Evolutionary conservation across 2,113 vertebrate genomes (phyloP).

Genomic region (Cyanocitta stelleri): DNA sequence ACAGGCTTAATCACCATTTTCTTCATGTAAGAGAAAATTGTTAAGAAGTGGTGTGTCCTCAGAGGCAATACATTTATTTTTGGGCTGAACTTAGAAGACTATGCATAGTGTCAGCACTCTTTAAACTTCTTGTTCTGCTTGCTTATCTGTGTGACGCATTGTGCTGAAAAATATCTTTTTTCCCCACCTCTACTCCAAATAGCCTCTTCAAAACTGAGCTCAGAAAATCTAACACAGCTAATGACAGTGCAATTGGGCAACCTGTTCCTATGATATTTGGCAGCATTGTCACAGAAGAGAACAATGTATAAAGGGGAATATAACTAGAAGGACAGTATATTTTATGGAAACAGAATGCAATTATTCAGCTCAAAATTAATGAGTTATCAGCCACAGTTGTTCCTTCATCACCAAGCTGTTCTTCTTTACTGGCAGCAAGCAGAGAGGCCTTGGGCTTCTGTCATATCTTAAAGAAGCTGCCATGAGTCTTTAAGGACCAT

Average conservation of each 20-base stretch:
- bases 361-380: conserved; percentile 6
- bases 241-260: background rate
- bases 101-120: background rate
- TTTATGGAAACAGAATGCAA: background rate
- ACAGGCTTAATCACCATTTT: background rate
- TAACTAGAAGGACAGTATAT: background rate
- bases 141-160: background rate
- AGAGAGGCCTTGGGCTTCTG: background rate
- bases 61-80: background rate
- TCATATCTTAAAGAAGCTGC: background rate
- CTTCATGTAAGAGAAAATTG: background rate
- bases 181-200: background rate
- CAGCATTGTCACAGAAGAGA: background rate
- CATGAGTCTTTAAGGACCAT: background rate
- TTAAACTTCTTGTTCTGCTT: background rate
- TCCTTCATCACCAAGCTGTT: background rate
- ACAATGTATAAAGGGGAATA: background rate
- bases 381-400: background rate
- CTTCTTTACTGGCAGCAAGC: background rate
- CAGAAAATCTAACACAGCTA: background rate
- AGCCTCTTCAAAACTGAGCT: background rate
- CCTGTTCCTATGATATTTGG: background rate
- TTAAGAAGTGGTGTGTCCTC: background rate
- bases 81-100: background rate
- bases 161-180: background rate